Evolutionary conservation across 2,888 invertebrate genomes (phyloP), one percentile per base, ranked within the genome.

Genomic region (Tolmerus cingulatus): DNA sequence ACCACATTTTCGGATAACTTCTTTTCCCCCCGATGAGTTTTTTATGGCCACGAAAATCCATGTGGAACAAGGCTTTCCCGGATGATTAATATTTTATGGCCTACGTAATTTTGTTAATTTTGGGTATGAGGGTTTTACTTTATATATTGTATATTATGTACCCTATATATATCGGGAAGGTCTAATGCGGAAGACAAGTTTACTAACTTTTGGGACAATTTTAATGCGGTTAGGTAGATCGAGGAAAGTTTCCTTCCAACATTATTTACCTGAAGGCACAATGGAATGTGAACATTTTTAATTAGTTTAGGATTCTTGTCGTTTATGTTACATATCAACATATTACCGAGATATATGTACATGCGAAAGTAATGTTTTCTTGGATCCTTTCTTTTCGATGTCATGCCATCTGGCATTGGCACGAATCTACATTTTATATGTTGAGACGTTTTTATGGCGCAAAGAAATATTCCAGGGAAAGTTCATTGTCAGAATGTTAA

Each of bases 11-110:
- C 55, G 14, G 82, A 57, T 82, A 82, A 82, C 57, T 82, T 23
- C 37, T 51, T 23, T 82, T 27, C 43, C 78, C 82, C 82, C 82
- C 55, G 37, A 82, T 82, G 82, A 82, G 57, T 82, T 82, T 82
- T 66, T 66, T 82, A 82, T 57, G 55, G 37, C 37, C 82, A 30
- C 12, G 57, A 57, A 46, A 55, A 57, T 66, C 76, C 57, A 66
- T 82, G 34, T 66, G 27, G 34, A 40, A 57, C 16, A 37, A 46
- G 57, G 34, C 51, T 82, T 66, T 66, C 66, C 23, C 12, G 66
- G 27, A 66, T 66, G 66, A 66, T 66, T 66, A 66, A 66, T 66
- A 66, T 66, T 66, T 66, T 66, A 66, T 66, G 66, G 66, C 12
- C 8, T 66, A 23, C 51, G 79, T 79, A 46, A 79, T 79, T 79